Evolutionary conservation across 2,797 vertebrate species (phyloP).

Genomic region (Apodemus agrarius): DNA sequence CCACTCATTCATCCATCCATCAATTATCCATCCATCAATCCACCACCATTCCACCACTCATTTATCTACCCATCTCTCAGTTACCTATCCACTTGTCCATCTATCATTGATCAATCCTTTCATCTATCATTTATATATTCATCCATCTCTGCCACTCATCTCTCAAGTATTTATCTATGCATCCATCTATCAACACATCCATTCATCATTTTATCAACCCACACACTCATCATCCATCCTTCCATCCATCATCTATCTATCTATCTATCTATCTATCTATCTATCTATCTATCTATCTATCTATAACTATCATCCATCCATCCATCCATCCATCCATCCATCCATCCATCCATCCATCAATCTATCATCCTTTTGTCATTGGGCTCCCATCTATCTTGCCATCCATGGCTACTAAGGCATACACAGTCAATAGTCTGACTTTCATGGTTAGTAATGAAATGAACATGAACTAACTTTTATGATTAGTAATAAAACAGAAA

Average conservation of each 20-base stretch:
- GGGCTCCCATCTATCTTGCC: background rate
- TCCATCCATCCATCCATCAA: background rate
- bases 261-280: background rate
- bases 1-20: background rate
- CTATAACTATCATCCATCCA: background rate
- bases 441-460: constrained; percentile 28
- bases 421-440: background rate
- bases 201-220: too few species aligned
- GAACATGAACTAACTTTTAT: background rate
- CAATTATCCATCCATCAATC: background rate
- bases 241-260: background rate
- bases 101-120: background rate
- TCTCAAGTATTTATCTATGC: background rate
- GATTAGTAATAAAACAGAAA: background rate
- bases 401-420: background rate
- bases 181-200: background rate
- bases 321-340: background rate
- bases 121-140: background rate
- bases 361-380: too few species aligned
- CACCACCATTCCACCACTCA: background rate
- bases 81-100: background rate
- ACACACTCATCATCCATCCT: background rate
- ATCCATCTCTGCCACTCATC: background rate
- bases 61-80: background rate
- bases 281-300: background rate